Evolutionary conservation across 2,888 invertebrate genomes (phyloP).

Genomic region (Platycnemis pennipes): DNA sequence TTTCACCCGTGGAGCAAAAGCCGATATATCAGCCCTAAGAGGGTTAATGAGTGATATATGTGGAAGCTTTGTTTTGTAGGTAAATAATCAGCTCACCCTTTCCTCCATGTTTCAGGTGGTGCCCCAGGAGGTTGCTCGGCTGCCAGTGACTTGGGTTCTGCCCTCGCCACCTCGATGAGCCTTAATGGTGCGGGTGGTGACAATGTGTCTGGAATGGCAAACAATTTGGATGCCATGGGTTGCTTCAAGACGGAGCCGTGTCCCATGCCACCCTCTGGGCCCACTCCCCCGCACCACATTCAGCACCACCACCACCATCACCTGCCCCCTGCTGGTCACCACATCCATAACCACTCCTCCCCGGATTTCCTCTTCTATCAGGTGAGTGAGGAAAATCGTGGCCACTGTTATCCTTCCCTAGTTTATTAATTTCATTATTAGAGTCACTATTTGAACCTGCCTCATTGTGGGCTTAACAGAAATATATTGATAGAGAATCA

Average conservation of each 20-base stretch:
- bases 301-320: slow-evolving; percentile 53
- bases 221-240: slow-evolving; percentile 54
- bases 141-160: slow-evolving; percentile 85
- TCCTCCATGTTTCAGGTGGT: slow-evolving; percentile 78
- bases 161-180: slow-evolving; percentile 90
- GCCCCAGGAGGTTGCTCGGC: slow-evolving; percentile 62
- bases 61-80: too few relatives aligned
- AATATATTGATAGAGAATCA: too few relatives aligned
- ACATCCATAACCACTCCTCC: slow-evolving; percentile 46
- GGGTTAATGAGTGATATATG: too few relatives aligned
- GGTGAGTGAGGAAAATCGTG: background rate
- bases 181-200: slow-evolving; percentile 79
- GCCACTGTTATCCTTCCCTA: too few relatives aligned
- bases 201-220: slow-evolving; percentile 50
- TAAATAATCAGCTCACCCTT: background rate
- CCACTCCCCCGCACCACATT: slow-evolving; percentile 80
- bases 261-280: slow-evolving; percentile 84
- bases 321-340: background rate
- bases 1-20: too few relatives aligned
- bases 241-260: slow-evolving; percentile 79
- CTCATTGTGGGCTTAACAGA: too few relatives aligned
- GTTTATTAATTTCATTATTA: too few relatives aligned
- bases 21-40: too few relatives aligned
- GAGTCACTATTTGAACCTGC: too few relatives aligned
- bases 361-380: slow-evolving; percentile 51